These are phyloP conservation scores for Leptoteleia sp. DNA, from an alignment of 1,140 invertebrate genomes.

Conservation along the genomic window DNA sequence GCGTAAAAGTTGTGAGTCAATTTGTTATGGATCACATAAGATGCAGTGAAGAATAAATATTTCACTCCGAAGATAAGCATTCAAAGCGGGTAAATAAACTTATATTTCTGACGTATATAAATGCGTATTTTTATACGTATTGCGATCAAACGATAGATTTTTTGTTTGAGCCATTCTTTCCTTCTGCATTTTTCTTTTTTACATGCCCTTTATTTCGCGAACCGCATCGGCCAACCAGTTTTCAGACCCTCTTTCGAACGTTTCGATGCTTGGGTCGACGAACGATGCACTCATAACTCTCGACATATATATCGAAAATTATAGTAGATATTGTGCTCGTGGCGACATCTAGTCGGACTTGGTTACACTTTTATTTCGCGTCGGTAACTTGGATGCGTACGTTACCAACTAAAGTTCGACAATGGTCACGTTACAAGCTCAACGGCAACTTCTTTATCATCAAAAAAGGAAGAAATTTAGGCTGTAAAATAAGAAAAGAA, in stretches of 20 bases:
- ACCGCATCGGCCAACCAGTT: conserved; percentile 72
- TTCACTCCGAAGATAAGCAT: conserved; percentile 57
- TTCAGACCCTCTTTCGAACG: conserved; percentile 66
- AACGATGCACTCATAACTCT: conserved; percentile 76
- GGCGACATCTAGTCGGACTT: conserved; percentile 43
- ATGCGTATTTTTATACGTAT: conserved; percentile 68
- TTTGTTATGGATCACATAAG: conserved; percentile 48
- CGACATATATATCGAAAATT: conserved; percentile 71
- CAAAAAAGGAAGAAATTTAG: background rate
- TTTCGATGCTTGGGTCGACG: conserved; percentile 73
- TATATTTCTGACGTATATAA: conserved; percentile 61
- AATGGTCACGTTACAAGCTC: background rate
- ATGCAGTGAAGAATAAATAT: conserved; percentile 54
- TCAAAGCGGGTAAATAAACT: conserved; percentile 56
- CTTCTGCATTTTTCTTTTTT: conserved; percentile 63
- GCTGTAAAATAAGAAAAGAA: no score
- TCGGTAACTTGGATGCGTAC: conserved; percentile 36
- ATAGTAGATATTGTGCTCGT: conserved; percentile 29
- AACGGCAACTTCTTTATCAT: conserved; percentile 17
- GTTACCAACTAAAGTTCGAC: conserved; percentile 23
- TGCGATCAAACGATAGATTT: conserved; percentile 71
- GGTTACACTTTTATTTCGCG: conserved; percentile 10
- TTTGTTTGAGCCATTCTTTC: conserved; percentile 62
- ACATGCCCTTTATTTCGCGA: conserved; percentile 70
- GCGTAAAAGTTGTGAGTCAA: conserved; percentile 41